Percentiles rank a stretch among this genome's conserved stretches.
These are phyloP conservation scores for Copidosoma aretas DNA, from an alignment of 2,888 invertebrate species.

Conservation along the genomic window DNA sequence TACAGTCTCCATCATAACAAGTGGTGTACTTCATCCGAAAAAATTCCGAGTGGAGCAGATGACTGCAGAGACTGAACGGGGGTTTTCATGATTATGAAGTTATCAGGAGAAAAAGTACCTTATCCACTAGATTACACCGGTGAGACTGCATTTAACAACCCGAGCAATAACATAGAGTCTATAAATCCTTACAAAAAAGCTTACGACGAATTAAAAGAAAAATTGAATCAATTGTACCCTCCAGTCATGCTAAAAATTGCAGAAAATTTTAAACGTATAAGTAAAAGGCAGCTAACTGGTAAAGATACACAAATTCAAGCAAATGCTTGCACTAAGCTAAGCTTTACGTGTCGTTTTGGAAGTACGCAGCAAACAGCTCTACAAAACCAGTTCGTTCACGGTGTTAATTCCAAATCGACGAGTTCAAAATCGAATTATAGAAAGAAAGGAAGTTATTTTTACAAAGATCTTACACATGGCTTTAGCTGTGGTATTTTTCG, in stretches of 20 bases:
- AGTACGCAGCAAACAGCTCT: background rate
- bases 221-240: background rate
- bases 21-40: background rate
- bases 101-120: background rate
- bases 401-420: background rate
- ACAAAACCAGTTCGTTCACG: background rate
- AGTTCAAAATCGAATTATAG: background rate
- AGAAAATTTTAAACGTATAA: slow-evolving; percentile 1
- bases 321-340: slow-evolving; percentile 1
- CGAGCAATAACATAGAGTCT: background rate
- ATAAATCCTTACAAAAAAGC: background rate
- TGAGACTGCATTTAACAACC: background rate
- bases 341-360: background rate
- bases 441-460: background rate
- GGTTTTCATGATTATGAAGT: background rate
- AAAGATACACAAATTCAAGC: background rate
- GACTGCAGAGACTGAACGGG: background rate
- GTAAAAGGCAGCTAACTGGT: background rate
- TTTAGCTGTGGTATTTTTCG: background rate
- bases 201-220: background rate
- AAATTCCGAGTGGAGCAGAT: background rate
- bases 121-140: slow-evolving; percentile 5
- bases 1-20: background rate
- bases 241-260: background rate
- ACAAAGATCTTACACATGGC: background rate